Evolutionary conservation across 2,888 invertebrate genomes (phyloP), one percentile per base, ranked within the genome.

Genomic region (Pedicia rivosa): DNA sequence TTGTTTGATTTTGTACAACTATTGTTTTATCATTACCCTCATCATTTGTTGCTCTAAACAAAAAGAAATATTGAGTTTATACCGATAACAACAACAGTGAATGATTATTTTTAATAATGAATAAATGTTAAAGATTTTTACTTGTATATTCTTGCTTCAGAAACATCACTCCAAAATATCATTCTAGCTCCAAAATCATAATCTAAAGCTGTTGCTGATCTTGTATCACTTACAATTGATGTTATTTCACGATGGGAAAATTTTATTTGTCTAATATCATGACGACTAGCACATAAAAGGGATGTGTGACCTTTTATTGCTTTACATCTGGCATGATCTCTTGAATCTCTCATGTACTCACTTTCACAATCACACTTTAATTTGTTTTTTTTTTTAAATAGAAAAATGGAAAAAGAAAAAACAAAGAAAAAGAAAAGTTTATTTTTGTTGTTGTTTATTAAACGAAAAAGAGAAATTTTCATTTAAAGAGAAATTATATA

Each of bases 91-190:
- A 41, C 35, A 36, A 22, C 27, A 31, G 39, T 32, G 6, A 24
- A 26, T 16, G 6, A 5, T 4, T 5, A 24, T 10, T 10, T 4
- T 10, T 10, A 24, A 5, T 5, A n/a, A n/a, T n/a, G n/a, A n/a
- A n/a, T n/a, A n/a, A n/a, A n/a, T n/a, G n/a, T n/a, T n/a, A n/a
- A n/a, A 24, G 3, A 3, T 3, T 15, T 15, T 66, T 52, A 84
- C 84, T 87, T 90, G 63, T 87, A 87, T 52, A 97, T 92, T 62
- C 82, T 82, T 55, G 88, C 84, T 52, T 86, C 82, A 24, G 77
- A 76, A 16, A 91, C 82, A 62, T 97, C 97, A 49, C 91, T 92
- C 95, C 95, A 98, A 58, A 91, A 91, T 44, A 97, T 84, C 81
- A 87, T 87, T 43, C 88, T 86, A 0, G 86, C 86, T 38, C 83